Base-by-base conservation (phyloP, 2,888 invertebrate species). In the Drosophila merina region DNA sequence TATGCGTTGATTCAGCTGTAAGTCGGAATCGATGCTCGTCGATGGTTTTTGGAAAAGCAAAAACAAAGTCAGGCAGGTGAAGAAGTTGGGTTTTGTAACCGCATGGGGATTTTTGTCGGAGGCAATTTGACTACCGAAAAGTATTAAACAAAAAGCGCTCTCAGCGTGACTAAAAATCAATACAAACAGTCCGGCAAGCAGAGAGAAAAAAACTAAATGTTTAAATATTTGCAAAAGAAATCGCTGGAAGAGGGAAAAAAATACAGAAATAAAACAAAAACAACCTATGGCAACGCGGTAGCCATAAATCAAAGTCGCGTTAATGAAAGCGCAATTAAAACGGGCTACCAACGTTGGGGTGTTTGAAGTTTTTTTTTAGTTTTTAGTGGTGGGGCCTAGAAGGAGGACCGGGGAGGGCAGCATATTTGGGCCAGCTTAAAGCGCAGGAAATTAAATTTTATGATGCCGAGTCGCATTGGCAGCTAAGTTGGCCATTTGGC, bases 211-310 rank as follows among this genome's bases (percentile, higher is more conserved):
- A 67, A 60, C 71, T 64, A 71, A 78, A 81, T 81, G 77, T 82
- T 88, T 87, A 86, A 88, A 89, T 88, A 89, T 89, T 89, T 89
- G 84, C 89, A 79, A 88, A 88, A 86, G 84, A 89, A 88, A 89
- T 86, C 81, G 79, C 71, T 80, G 84, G 57, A 74, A 38, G 44
- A 30, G 51, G 28, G 28, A 38, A n/a, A 59, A 45, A 68, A 31
- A 45, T 51, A 62, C 10, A 50, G 45, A 44, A 58, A 50, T 57
- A 69, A 68, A 62, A 66, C 57, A 76, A 77, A 60, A 71, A 75
- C 77, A 87, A 85, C 74, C 83, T 83, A 81, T 78, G 89, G 81
- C 86, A 79, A 74, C 77, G 77, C 89, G 83, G 87, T 84, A 86
- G 89, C 81, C 79, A 89, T 89, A 89, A 89, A 86, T 89, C 88